Evolutionary conservation across 2,888 invertebrate genomes (phyloP), one percentile per base, ranked within the genome.

Genomic region (Mechanitis mazaeus): DNA sequence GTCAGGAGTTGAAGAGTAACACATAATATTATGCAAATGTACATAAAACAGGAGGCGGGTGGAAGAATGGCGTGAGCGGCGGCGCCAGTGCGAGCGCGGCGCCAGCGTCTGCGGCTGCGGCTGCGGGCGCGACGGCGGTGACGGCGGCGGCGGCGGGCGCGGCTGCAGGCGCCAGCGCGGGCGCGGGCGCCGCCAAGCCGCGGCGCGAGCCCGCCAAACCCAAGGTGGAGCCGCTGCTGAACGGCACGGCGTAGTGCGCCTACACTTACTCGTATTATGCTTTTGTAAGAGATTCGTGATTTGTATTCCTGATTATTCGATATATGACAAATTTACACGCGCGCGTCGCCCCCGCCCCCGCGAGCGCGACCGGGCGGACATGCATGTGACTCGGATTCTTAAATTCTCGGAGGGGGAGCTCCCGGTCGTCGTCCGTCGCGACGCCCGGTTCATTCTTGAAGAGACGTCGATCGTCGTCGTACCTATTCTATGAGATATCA

Each of bases 161-260:
- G 63, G 65, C 54, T 60, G 68, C 63, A 65, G 66, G 67, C 31
- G 65, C 66, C 64, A 59, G 66, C 57, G 63, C 67, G 71, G 70
- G 70, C 71, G 67, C 64, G 66, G 58, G 59, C 63, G 65, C 65
- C 65, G 63, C 60, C 78, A 80, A 82, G 79, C 79, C 79, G 55
- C 81, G 85, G 73, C 79, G 80, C 67, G 76, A 76, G 69, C 90
- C 88, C 75, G 84, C 85, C 77, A 92, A 92, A 85, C 86, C 91
- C 72, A 92, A 92, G 79, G 67, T 74, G 71, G 93, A 93, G 84
- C 87, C 93, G 79, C 89, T 93, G 83, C 91, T 93, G 71, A 94
- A 94, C 84, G 93, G 94, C 87, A 92, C 93, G 71, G 90, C 91
- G 82, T 92, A 90, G 81, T 63, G 64, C 63, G 61, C 55, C 53